Base-by-base conservation (phyloP, 2,113 vertebrate species). In the Pterophyllum scalare region DNA sequence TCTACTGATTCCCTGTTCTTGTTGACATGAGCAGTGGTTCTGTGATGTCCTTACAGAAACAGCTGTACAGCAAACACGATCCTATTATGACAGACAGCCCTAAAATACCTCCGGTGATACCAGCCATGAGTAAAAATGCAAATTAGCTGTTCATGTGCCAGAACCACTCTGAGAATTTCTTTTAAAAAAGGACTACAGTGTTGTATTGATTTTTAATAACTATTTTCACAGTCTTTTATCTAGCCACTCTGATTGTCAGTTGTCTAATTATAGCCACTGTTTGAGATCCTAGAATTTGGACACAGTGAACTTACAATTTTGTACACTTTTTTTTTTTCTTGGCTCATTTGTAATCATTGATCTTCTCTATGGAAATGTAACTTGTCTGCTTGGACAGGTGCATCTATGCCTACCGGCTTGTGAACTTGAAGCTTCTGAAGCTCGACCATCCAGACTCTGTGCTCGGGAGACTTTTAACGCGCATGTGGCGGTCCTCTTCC, bases 391-490 rank as follows among this genome's bases (percentile, higher is more conserved):
- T 90, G 93, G 93, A 89, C 93, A 94, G 92, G 88, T 95, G 92
- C 88, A 84, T 85, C 77, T 33, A 22, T 80, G 81, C 87, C 89
- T 88, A 64, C 83, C 90, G 91, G 91, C 91, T 85, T 91, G 28
- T 88, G 86, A 95, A 89, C 92, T 59, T 59, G 20, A 87, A 88
- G 87, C 89, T 83, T 86, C 88, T 46, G 90, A 88, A 89, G 90
- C 67, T 85, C 84, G 65, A 80, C 79, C 82, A 87, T 85, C 80
- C 88, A 94, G 88, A 88, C 91, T 85, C 79, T 91, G 84, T 91
- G 88, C 91, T 85, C 79, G 20, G 82, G 89, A 94, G 93, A 94
- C 82, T 93, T 94, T 94, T 95, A 91, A 95, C 89, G 81, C 88
- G 87, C 76, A 79, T 84, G 81, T 81, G 59, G 79, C 56, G 11